Conservation (phyloP, 1,140 invertebrate species). For the Brachionus plicatilis region DNA sequence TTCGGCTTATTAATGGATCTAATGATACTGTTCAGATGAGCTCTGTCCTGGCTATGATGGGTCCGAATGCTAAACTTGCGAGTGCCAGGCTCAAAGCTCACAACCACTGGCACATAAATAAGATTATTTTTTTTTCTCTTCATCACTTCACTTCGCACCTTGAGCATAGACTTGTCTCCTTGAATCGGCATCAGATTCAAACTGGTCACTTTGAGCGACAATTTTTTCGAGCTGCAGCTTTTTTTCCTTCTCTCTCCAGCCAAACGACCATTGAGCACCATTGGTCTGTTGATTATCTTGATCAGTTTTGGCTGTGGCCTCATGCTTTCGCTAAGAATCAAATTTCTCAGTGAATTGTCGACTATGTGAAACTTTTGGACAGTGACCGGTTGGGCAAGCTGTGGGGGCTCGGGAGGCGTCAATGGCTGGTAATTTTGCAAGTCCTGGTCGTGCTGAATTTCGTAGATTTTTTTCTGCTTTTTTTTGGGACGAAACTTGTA, state of each 20-base stretch:
- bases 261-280: background rate
- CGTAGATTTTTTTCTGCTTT: conserved; percentile 53
- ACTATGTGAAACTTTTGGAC: conserved; percentile 21
- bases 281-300: background rate
- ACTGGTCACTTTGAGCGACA: background rate
- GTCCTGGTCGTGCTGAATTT: background rate
- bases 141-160: background rate
- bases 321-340: background rate
- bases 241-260: background rate
- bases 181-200: conserved; percentile 10
- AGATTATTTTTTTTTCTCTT: background rate
- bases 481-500: conserved; percentile 84
- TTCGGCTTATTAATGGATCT: background rate
- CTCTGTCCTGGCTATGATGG: background rate
- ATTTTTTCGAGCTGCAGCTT: background rate
- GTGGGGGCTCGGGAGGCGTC: background rate
- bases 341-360: background rate
- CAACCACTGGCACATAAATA: background rate
- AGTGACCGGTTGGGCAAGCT: background rate
- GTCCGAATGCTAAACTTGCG: background rate
- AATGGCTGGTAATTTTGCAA: conserved; percentile 8
- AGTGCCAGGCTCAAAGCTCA: background rate
- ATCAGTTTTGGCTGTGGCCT: background rate
- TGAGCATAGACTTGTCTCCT: background rate
- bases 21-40: background rate